Base-by-base conservation (phyloP, 23 tunicate species). In the Ciona savignyi region DNA sequence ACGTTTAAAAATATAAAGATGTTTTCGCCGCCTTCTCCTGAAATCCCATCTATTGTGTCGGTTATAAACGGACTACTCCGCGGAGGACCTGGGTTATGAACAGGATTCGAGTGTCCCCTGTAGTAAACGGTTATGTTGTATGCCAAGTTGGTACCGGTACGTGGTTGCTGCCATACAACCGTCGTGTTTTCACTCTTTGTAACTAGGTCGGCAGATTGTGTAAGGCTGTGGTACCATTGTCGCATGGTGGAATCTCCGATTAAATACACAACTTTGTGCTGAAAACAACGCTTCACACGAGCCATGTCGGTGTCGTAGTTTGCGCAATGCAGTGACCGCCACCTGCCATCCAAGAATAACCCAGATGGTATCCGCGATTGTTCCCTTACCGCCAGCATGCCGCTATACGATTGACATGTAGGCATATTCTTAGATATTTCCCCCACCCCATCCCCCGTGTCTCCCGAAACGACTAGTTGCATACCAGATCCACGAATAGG, bases 41-140 rank as follows among this genome's bases (percentile, higher is more conserved):
- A n/a, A n/a, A 61, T 61, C 24, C 65, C 25, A 2, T 2, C 2
- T 3, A 61, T 23, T 2, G 65, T 61, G 4, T 61, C 65, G 4
- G 25, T 28, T 27, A 61, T 61, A 61, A 61, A 61, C 65, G 65
- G 65, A 27, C 65, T 27, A n/a, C n/a, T n/a, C n/a, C n/a, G n/a
- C n/a, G n/a, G n/a, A n/a, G n/a, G n/a, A n/a, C n/a, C n/a, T n/a
- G 65, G 65, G 65, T 61, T 61, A 28, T 61, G 25, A 2, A 61
- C 2, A 28, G 65, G 65, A 3, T 61, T 61, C 2, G 27, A 27
- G 25, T 61, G 65, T 2, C 27, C 65, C 65, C 3, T 61, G 4
- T 61, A 61, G 4, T 61, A 61, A 61, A 61, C 25, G 4, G 24
- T 23, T 2, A 61, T 61, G 65, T 61, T 28, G 3, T 61, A 27